These are phyloP conservation scores for Drosophila saltans DNA, from an alignment of 1,140 invertebrate species.

Conservation along the genomic window DNA sequence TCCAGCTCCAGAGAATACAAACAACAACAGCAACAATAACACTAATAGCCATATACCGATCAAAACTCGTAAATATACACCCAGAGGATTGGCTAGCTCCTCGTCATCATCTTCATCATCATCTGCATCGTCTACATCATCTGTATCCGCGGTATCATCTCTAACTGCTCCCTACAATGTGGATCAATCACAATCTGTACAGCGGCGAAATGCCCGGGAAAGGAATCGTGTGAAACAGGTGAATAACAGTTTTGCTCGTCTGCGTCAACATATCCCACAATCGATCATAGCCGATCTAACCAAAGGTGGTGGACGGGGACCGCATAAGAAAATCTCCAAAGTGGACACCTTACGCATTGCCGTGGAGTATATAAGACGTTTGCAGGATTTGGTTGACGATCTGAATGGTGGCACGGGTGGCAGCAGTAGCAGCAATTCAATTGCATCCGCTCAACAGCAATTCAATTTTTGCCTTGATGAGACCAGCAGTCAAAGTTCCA, in stretches of 20 bases:
- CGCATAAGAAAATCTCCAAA: constrained; percentile 95
- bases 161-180: constrained; percentile 83
- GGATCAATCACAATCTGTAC: constrained; percentile 90
- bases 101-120: constrained; percentile 82
- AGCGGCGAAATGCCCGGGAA: constrained; percentile 95
- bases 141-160: constrained; percentile 29
- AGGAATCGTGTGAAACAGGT: constrained; percentile 97
- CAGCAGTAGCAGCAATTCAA: not conserved
- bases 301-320: constrained; percentile 86
- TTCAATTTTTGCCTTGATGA: constrained; percentile 68
- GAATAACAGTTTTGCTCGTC: constrained; percentile 95
- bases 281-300: constrained; percentile 89
- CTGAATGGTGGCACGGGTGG: constrained; percentile 43
- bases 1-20: constrained; percentile 34
- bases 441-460: constrained; percentile 29
- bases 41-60: constrained; percentile 41
- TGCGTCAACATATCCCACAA: constrained; percentile 93
- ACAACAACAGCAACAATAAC: constrained; percentile 30
- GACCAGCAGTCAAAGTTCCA: constrained; percentile 85
- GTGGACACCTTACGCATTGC: constrained; percentile 97
- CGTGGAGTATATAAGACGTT: constrained; percentile 95
- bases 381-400: constrained; percentile 93
- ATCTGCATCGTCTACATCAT: constrained; percentile 84
- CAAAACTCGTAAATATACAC: constrained; percentile 76
- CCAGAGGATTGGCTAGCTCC: constrained; percentile 63